phyloP scores from a whole-genome alignment of 1,140 invertebrate genomes.

The Penaeus japonicus region DNA sequence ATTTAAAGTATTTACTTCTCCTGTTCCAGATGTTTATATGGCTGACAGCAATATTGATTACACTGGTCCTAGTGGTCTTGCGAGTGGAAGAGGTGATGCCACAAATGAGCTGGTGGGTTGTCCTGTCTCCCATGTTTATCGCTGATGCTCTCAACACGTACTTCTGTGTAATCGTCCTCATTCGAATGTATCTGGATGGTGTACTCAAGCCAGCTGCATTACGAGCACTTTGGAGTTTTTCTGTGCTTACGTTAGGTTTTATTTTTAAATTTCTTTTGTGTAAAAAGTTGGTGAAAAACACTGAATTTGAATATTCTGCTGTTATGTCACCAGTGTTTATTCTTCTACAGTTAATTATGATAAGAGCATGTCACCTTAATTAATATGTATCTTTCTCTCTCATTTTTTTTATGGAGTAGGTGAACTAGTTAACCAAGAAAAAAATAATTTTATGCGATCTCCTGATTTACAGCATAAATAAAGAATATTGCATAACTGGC shows the following conservation, averaged over 20 bases:
- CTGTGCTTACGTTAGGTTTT: constrained; percentile 84
- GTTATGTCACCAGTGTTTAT: constrained; percentile 92
- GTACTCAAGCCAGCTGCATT: constrained; percentile 79
- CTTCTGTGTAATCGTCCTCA: constrained; percentile 92
- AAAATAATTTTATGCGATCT: too few relatives aligned
- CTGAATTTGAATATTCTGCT: constrained; percentile 86
- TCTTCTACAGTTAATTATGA: constrained; percentile 85
- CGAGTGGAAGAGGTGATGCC: constrained; percentile 64
- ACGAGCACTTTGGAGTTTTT: constrained; percentile 84
- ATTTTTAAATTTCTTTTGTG: constrained; percentile 93
- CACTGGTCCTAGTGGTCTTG: constrained; percentile 81
- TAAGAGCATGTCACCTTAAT: constrained; percentile 89
- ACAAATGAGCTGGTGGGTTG: constrained; percentile 74
- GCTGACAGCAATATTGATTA: constrained; percentile 81
- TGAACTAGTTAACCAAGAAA: too few relatives aligned
- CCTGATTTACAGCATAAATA: too few relatives aligned
- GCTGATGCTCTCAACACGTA: constrained; percentile 92
- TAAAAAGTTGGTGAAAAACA: constrained; percentile 82
- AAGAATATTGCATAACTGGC: too few relatives aligned
- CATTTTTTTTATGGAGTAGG: too few relatives aligned
- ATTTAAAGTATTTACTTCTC: background rate
- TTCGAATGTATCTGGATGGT: constrained; percentile 86
- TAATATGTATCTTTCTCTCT: constrained; percentile 58
- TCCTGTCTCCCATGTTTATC: constrained; percentile 89
- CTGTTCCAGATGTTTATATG: constrained; percentile 94